phyloP scores from a whole-genome alignment of 2,888 invertebrate species.

The Diaperis boleti region DNA sequence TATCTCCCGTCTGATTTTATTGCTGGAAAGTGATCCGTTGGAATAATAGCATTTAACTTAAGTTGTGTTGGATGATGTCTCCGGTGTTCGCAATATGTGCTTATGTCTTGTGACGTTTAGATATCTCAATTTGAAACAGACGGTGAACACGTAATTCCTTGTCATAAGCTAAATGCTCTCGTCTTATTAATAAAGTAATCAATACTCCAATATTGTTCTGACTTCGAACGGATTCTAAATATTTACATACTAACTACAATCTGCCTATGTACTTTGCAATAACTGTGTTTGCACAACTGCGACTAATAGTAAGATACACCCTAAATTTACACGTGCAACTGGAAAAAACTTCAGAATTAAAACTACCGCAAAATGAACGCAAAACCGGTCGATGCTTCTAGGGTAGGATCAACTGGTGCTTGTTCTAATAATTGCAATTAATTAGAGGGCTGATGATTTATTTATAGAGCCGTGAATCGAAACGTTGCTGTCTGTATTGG shows the following conservation, averaged over 20 bases:
- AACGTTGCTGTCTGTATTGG: no score
- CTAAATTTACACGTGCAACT: neutral
- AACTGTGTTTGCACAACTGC: constrained; percentile 10
- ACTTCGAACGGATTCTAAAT: constrained; percentile 33
- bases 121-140: constrained; percentile 33
- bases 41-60: constrained; percentile 13
- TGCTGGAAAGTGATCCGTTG: constrained; percentile 4
- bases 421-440: no score
- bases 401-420: no score
- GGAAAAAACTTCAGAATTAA: neutral
- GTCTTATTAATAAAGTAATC: constrained; percentile 35
- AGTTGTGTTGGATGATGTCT: constrained; percentile 21
- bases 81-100: constrained; percentile 16
- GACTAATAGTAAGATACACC: neutral
- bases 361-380: neutral
- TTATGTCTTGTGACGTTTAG: constrained; percentile 29
- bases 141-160: constrained; percentile 32
- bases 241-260: constrained; percentile 27
- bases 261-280: constrained; percentile 13
- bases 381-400: neutral
- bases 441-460: neutral
- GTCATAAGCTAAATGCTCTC: constrained; percentile 30
- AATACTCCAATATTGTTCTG: constrained; percentile 31
- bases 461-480: no score
- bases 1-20: constrained; percentile 1